Evolutionary conservation across 2,113 vertebrate species (phyloP).

Genomic region (Oreochromis tanganicae): DNA sequence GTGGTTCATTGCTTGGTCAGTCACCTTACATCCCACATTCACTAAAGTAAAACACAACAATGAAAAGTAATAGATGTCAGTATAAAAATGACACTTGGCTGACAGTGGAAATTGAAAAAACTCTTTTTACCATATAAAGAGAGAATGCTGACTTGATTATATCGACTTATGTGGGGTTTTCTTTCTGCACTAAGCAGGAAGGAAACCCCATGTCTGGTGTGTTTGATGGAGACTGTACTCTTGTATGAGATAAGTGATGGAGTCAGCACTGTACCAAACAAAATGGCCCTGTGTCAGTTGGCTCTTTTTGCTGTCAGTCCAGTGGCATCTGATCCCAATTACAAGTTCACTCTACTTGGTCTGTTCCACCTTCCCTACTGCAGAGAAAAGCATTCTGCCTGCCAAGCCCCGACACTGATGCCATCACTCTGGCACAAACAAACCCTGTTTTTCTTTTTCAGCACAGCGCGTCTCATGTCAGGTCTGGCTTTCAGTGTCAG

Average conservation of each 20-base stretch:
- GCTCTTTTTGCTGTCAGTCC: background rate
- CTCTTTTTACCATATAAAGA: background rate
- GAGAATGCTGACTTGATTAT: background rate
- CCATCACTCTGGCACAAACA: constrained; percentile 15
- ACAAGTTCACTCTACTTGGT: background rate
- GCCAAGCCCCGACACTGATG: background rate
- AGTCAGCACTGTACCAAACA: background rate
- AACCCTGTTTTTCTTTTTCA: background rate
- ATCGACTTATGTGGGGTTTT: background rate
- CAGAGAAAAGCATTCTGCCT: background rate
- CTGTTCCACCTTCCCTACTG: background rate
- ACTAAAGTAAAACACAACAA: background rate
- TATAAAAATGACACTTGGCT: background rate
- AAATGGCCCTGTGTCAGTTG: background rate
- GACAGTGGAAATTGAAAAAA: background rate
- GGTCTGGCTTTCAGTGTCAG: background rate
- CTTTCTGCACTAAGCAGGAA: too few species aligned
- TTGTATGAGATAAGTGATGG: background rate
- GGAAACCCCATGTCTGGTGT: background rate
- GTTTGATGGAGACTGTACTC: background rate
- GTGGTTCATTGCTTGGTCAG: background rate
- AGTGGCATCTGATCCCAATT: background rate
- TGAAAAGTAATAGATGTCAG: background rate
- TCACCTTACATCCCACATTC: background rate
- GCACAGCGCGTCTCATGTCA: background rate